Percentiles rank a stretch among this genome's conserved stretches.
These are phyloP conservation scores for Fregata magnificens DNA, from an alignment of 2,113 vertebrate species.

Conservation along the genomic window DNA sequence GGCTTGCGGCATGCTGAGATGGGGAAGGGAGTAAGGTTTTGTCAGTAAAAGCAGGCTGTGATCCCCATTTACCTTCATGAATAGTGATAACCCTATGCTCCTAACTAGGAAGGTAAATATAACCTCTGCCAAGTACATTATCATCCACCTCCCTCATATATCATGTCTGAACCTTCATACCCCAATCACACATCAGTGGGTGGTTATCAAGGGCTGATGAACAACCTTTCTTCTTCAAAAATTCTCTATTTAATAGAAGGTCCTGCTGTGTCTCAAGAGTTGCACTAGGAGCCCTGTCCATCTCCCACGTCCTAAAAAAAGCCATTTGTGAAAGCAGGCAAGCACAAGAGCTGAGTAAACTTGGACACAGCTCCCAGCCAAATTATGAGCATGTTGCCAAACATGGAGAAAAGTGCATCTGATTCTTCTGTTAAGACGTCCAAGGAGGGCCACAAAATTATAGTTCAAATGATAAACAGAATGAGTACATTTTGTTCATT, in stretches of 20 bases:
- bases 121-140: neutral
- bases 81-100: neutral
- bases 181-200: neutral
- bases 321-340: neutral
- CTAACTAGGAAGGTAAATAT: neutral
- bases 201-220: neutral
- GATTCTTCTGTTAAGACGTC: slow-evolving; percentile 44
- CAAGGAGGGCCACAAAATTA: slow-evolving; percentile 68
- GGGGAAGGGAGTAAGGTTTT: neutral
- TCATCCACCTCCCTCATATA: neutral
- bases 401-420: slow-evolving; percentile 55
- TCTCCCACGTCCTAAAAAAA: neutral
- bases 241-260: neutral
- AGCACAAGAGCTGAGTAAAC: slow-evolving; percentile 33
- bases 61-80: neutral
- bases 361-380: slow-evolving; percentile 47
- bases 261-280: neutral
- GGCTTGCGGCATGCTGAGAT: neutral
- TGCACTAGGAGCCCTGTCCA: neutral
- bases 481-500: slow-evolving; percentile 69
- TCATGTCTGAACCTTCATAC: neutral
- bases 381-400: slow-evolving; percentile 29
- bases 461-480: slow-evolving; percentile 65
- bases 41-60: neutral
- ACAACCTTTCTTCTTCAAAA: neutral